These are phyloP conservation scores for Percopsis transmontana DNA, from an alignment of 2,113 vertebrate genomes.

Conservation along the genomic window DNA sequence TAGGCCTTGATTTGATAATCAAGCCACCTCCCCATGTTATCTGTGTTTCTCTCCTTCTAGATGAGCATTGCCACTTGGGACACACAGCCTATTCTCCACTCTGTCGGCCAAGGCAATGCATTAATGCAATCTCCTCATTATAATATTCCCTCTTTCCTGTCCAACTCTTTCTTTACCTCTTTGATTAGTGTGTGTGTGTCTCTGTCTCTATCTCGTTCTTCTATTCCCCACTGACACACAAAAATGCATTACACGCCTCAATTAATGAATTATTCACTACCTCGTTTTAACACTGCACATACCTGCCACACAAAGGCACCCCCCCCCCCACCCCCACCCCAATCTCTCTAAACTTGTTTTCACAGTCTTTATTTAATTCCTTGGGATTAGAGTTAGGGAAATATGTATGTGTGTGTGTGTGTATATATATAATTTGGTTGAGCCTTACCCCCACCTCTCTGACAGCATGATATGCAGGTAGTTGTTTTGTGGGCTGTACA, in stretches of 20 bases:
- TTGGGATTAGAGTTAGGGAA: slow-evolving; percentile 1
- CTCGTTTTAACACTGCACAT: not conserved
- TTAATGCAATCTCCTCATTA: slow-evolving; percentile 13
- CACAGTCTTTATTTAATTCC: slow-evolving; percentile 21
- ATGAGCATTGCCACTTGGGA: not conserved
- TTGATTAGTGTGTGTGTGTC: not conserved
- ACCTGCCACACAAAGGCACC: not conserved
- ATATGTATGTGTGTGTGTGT: slow-evolving; percentile 18
- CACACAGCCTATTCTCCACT: not conserved
- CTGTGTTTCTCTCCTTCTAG: not conserved
- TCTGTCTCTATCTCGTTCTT: slow-evolving; percentile 2
- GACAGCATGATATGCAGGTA: not conserved
- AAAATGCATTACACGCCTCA: slow-evolving; percentile 28
- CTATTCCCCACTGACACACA: slow-evolving; percentile 15
- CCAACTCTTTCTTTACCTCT: not conserved
- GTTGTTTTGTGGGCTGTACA: not conserved
- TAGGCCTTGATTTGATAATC: not conserved
- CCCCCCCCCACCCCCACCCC: slow-evolving; percentile 5
- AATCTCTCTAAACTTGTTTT: slow-evolving; percentile 13
- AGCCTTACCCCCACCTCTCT: not conserved
- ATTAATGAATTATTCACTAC: slow-evolving; percentile 37
- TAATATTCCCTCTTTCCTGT: not conserved
- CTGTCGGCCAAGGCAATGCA: slow-evolving; percentile 2
- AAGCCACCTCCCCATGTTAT: not conserved
- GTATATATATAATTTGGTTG: no score